A percentile compares a stretch with the other conserved stretches of the same genome.
phyloP scores from a whole-genome alignment of 2,113 vertebrate genomes.

The Chrysochloris asiatica region DNA sequence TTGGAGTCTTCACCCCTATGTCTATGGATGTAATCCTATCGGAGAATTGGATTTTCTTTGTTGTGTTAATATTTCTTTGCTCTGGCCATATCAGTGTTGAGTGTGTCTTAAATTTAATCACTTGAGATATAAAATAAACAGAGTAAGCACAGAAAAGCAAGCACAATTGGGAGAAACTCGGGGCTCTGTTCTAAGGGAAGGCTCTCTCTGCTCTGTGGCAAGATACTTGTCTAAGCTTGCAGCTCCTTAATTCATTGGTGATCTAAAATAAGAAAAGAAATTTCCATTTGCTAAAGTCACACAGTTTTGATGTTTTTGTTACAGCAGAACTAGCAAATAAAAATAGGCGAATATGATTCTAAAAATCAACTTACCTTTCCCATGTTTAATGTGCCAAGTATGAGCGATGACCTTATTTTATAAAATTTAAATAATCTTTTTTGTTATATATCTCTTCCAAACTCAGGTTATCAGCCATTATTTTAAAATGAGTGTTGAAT shows the following conservation, averaged over 20 bases:
- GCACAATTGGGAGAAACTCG: neutral
- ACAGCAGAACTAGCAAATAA: neutral
- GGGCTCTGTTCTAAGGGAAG: too few relatives aligned
- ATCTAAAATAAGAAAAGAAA: neutral
- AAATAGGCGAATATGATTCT: neutral
- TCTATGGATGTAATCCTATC: neutral
- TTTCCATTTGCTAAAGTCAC: neutral
- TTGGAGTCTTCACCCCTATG: too few relatives aligned
- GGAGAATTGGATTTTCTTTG: neutral
- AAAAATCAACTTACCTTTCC: neutral
- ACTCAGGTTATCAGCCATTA: neutral
- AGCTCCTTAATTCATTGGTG: too few relatives aligned
- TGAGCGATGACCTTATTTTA: neutral
- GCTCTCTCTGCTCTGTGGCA: too few relatives aligned
- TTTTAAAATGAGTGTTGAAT: neutral
- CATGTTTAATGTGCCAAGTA: fast-evolving
- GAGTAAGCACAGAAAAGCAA: neutral
- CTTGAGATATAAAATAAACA: neutral
- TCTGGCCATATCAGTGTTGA: neutral
- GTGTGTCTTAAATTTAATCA: neutral
- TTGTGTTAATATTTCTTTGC: neutral
- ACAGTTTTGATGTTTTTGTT: neutral
- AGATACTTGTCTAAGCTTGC: too few relatives aligned
- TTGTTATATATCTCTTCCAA: neutral
- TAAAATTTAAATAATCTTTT: neutral